Conservation (phyloP, 2,797 vertebrate genomes). For the Pygocentrus nattereri region DNA sequence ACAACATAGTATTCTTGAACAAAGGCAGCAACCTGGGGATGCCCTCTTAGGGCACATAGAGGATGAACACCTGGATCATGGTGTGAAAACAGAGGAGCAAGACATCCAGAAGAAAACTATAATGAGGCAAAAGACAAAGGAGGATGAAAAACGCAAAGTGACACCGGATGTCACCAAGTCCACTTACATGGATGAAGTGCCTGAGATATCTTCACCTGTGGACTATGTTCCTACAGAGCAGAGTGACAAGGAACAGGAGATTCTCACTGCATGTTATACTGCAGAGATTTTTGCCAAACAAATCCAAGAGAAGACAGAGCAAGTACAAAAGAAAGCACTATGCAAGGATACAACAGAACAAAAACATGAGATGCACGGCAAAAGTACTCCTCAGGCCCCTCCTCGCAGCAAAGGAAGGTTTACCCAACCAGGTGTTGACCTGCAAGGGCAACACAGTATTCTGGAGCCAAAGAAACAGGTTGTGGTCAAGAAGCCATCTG, state of each 20-base stretch:
- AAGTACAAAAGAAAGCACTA: conserved; percentile 8
- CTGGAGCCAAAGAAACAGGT: conserved; percentile 18
- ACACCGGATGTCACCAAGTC: not conserved
- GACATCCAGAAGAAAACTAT: not conserved
- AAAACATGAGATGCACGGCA: not conserved
- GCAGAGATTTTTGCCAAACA: not conserved
- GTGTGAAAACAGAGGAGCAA: conserved; percentile 25
- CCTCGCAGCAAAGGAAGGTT: conserved; percentile 29
- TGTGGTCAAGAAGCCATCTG: not conserved
- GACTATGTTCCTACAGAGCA: not conserved
- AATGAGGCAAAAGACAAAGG: not conserved
- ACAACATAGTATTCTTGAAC: not conserved
- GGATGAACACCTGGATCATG: conserved; percentile 10
- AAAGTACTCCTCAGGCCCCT: conserved; percentile 7
- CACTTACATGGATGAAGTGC: not conserved
- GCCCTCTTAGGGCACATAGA: not conserved
- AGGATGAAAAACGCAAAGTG: conserved; percentile 9
- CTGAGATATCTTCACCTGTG: not conserved
- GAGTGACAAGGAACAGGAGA: not conserved
- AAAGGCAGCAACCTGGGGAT: conserved; percentile 9
- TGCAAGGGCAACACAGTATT: conserved; percentile 13
- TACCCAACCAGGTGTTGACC: conserved; percentile 10
- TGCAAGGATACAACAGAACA: not conserved
- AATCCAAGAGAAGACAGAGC: not conserved
- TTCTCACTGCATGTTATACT: too few relatives aligned